A percentile compares a stretch with the other conserved stretches of the same genome.
Conservation (phyloP, 2,888 invertebrate species). For the Pandemis corylana region DNA sequence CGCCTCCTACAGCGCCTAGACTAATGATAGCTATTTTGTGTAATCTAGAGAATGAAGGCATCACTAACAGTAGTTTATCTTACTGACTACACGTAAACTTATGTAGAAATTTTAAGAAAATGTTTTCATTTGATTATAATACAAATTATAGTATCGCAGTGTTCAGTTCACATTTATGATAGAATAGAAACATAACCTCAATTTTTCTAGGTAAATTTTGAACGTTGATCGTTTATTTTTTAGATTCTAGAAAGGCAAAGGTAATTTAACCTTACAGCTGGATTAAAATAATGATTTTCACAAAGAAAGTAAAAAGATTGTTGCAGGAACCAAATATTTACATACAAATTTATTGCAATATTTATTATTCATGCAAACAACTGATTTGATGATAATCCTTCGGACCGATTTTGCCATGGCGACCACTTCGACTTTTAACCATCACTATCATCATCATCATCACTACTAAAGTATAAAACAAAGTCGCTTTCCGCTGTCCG, state of each 20-base stretch:
- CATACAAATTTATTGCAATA: too few species aligned
- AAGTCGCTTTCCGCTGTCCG: too few species aligned
- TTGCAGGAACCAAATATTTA: too few species aligned
- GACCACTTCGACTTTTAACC: too few species aligned
- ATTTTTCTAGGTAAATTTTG: background rate
- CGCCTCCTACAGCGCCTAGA: slow-evolving; percentile 87
- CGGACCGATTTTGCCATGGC: too few species aligned
- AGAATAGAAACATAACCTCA: slow-evolving; percentile 2
- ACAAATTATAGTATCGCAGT: background rate
- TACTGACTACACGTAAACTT: slow-evolving; percentile 24
- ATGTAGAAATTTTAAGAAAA: slow-evolving; percentile 12
- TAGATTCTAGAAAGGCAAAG: background rate
- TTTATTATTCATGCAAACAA: too few species aligned
- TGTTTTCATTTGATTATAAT: slow-evolving; percentile 18
- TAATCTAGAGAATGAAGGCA: slow-evolving; percentile 84
- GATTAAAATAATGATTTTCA: too few species aligned
- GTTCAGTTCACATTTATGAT: background rate
- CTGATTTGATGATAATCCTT: too few species aligned
- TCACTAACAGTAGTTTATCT: slow-evolving; percentile 50
- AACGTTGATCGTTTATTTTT: background rate
- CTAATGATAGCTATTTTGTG: slow-evolving; percentile 85
- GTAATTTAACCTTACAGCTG: too few species aligned
- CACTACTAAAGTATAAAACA: too few species aligned
- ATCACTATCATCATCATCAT: too few species aligned
- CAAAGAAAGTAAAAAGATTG: too few species aligned